phyloP scores from a whole-genome alignment of 2,797 vertebrate species.

The Spheniscus humboldti region DNA sequence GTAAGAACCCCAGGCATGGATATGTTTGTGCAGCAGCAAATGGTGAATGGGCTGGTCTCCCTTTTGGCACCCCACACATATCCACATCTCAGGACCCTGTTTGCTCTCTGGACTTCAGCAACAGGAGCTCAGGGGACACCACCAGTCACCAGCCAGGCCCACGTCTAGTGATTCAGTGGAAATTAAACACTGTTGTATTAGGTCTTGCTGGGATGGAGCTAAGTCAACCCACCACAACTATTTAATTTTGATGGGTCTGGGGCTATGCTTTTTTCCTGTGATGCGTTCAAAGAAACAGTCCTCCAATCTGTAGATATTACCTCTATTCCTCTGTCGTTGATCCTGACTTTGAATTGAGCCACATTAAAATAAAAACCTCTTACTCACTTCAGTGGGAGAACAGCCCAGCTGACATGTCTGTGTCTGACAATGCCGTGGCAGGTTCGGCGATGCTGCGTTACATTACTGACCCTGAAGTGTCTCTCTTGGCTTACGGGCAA shows the following conservation, averaged over 20 bases:
- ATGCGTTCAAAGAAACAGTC: not conserved
- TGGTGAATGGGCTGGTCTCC: not conserved
- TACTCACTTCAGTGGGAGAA: not conserved
- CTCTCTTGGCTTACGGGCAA: not conserved
- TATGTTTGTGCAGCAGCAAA: constrained; percentile 11
- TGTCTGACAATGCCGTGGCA: accelerated
- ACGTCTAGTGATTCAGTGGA: not conserved
- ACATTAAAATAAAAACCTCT: not conserved
- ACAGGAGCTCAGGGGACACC: not conserved
- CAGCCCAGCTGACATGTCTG: not conserved
- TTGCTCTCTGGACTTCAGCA: not conserved
- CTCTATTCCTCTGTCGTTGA: not conserved
- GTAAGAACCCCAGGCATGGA: not conserved
- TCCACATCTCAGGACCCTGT: not conserved
- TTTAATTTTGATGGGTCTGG: not conserved
- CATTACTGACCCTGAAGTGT: not conserved
- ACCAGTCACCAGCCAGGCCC: not conserved
- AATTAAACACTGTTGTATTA: not conserved
- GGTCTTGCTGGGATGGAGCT: not conserved
- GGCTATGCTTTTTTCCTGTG: not conserved
- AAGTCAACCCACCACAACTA: not conserved
- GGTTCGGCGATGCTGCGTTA: not conserved
- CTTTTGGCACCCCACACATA: not conserved
- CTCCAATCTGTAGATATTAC: not conserved
- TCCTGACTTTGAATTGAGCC: not conserved